Percentiles rank a stretch among this genome's conserved stretches.
These are phyloP conservation scores for Acleris laterana DNA, from an alignment of 2,888 invertebrate genomes.

Conservation along the genomic window DNA sequence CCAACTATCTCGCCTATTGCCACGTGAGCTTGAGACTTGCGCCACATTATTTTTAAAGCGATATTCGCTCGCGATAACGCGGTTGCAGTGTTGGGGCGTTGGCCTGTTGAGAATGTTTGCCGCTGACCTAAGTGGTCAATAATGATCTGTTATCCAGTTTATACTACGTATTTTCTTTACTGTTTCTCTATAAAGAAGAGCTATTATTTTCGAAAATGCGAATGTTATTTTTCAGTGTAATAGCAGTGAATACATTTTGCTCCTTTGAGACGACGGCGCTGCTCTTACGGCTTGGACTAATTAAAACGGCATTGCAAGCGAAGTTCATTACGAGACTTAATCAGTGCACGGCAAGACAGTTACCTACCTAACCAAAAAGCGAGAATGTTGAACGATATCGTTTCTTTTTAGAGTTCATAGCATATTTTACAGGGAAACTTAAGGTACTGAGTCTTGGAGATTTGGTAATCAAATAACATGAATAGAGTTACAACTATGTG, in stretches of 20 bases:
- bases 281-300: slow-evolving; percentile 56
- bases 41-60: slow-evolving; percentile 45
- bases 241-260: slow-evolving; percentile 44
- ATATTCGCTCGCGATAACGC: slow-evolving; percentile 52
- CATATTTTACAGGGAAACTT: slow-evolving; percentile 39
- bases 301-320: slow-evolving; percentile 72
- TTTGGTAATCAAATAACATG: no score
- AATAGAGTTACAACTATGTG: no score
- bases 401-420: slow-evolving; percentile 57
- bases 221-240: slow-evolving; percentile 47
- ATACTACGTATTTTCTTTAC: slow-evolving; percentile 66
- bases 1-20: slow-evolving; percentile 52
- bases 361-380: slow-evolving; percentile 62
- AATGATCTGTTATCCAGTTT: slow-evolving; percentile 78
- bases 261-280: slow-evolving; percentile 46
- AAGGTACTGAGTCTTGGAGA: neutral
- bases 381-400: slow-evolving; percentile 53
- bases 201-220: slow-evolving; percentile 45
- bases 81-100: slow-evolving; percentile 73
- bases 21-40: slow-evolving; percentile 57
- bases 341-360: slow-evolving; percentile 74
- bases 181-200: slow-evolving; percentile 57
- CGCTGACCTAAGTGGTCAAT: slow-evolving; percentile 81
- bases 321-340: slow-evolving; percentile 74
- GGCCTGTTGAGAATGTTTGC: slow-evolving; percentile 81